These are phyloP conservation scores for Ophion ellenae DNA, from an alignment of 2,888 invertebrate genomes.

Conservation along the genomic window DNA sequence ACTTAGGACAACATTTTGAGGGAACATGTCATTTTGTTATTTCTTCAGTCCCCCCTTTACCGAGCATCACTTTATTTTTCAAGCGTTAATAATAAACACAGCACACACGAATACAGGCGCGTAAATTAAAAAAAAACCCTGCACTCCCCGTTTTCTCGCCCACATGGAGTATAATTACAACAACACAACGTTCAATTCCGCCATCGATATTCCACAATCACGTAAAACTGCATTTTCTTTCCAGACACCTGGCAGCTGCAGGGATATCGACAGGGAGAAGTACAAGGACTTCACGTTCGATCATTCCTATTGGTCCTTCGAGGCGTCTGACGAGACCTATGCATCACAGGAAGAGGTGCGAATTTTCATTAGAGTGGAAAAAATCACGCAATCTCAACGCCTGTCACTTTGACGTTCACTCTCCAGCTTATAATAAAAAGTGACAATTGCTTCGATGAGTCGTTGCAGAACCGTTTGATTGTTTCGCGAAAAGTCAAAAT, in stretches of 20 bases:
- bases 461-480: no score
- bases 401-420: background rate
- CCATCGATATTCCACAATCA: conserved; percentile 7
- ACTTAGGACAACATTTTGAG: no score
- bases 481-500: no score
- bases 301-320: conserved; percentile 94
- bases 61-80: no score
- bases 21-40: no score
- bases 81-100: no score
- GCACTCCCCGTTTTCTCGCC: no score
- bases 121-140: no score
- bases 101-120: no score
- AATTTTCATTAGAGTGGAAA: background rate
- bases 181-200: background rate
- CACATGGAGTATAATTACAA: background rate
- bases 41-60: no score
- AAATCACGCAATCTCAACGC: background rate
- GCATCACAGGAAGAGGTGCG: conserved; percentile 92
- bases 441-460: no score
- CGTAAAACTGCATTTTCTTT: conserved; percentile 54
- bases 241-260: conserved; percentile 85
- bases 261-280: conserved; percentile 87
- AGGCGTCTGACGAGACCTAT: conserved; percentile 88
- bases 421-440: no score
- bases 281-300: conserved; percentile 95